Conservation (phyloP, 2,888 invertebrate genomes). For the Saturnia pavonia region DNA sequence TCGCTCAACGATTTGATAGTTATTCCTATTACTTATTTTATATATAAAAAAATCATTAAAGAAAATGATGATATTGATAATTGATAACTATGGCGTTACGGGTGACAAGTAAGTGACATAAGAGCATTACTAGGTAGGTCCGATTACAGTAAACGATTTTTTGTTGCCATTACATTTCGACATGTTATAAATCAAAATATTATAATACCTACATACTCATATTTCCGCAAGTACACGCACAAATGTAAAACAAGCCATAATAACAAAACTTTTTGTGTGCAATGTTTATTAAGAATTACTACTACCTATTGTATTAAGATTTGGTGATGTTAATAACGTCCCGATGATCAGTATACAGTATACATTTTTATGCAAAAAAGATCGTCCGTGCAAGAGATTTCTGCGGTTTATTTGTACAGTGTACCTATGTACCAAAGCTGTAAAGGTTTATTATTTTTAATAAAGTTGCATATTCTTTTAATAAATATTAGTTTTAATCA, state of each 20-base stretch:
- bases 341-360: neutral
- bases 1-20: too few relatives aligned
- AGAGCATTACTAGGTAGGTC: too few relatives aligned
- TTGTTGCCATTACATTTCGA: neutral
- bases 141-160: too few relatives aligned
- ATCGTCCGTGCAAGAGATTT: neutral
- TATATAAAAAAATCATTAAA: too few relatives aligned
- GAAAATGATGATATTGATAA: too few relatives aligned
- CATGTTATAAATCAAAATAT: neutral
- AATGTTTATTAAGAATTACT: neutral
- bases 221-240: neutral
- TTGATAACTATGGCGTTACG: too few relatives aligned
- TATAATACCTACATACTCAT: constrained; percentile 1
- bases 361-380: constrained; percentile 2
- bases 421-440: constrained; percentile 23
- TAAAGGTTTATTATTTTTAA: constrained; percentile 22
- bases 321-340: constrained; percentile 1
- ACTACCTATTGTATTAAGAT: neutral
- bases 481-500: neutral
- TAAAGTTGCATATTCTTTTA: constrained; percentile 13
- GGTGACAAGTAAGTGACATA: neutral
- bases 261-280: neutral
- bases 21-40: too few relatives aligned
- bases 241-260: constrained; percentile 3
- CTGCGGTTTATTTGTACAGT: constrained; percentile 13